Conservation (phyloP, 2,888 invertebrate genomes). For the Nomada ruficornis region DNA sequence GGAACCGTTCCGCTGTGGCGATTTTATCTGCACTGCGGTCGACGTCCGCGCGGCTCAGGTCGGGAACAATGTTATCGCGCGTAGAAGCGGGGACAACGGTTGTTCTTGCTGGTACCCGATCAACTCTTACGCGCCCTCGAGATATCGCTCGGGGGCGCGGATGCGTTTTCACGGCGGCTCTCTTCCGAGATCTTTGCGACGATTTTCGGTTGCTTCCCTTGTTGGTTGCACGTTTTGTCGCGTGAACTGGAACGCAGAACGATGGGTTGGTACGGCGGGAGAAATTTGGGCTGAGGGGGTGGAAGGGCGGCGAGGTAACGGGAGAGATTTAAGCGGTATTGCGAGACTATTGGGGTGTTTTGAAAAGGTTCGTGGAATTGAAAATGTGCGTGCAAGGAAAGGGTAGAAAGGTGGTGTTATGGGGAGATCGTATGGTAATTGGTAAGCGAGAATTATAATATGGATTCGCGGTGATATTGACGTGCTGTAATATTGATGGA, state of each 20-base stretch:
- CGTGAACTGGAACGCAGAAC: neutral
- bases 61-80: slow-evolving; percentile 63
- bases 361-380: too few species aligned
- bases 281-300: neutral
- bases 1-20: slow-evolving; percentile 38
- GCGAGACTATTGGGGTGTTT: too few species aligned
- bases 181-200: neutral
- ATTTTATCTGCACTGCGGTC: slow-evolving; percentile 44
- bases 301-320: neutral
- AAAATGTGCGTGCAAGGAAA: too few species aligned
- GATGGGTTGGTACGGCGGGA: neutral
- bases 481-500: too few species aligned
- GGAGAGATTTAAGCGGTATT: neutral
- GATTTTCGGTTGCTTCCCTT: neutral
- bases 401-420: too few species aligned
- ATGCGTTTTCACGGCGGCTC: slow-evolving; percentile 17
- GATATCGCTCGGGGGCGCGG: slow-evolving; percentile 13
- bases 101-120: slow-evolving; percentile 34
- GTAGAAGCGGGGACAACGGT: slow-evolving; percentile 37
- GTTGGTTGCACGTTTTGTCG: neutral
- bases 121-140: slow-evolving; percentile 4
- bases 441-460: neutral
- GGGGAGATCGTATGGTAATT: too few species aligned
- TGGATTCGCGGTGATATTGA: neutral
- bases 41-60: neutral